Conservation (phyloP, 1,140 invertebrate species). For the Aphis craccivora region DNA sequence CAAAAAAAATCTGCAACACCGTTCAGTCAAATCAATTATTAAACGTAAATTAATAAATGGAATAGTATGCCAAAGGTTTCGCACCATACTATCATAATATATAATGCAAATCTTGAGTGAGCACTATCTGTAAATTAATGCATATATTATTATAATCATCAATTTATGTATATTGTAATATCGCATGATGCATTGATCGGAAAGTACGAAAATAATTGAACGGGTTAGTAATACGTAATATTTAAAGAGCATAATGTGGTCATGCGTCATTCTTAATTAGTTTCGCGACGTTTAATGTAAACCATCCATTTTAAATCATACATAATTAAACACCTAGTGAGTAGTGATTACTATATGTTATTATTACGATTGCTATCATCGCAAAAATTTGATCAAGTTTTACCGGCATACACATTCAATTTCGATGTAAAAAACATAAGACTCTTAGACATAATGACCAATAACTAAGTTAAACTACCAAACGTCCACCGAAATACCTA, state of each 20-base stretch:
- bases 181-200: neutral
- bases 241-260: neutral
- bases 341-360: neutral
- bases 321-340: neutral
- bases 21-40: neutral
- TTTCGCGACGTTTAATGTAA: neutral
- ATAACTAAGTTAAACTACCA: neutral
- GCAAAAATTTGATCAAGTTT: neutral
- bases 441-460: neutral
- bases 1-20: neutral
- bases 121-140: neutral
- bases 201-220: neutral
- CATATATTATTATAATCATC: neutral
- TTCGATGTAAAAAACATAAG: neutral
- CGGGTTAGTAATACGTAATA: neutral
- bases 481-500: neutral
- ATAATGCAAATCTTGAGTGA: neutral
- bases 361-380: neutral
- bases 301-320: neutral
- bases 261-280: neutral
- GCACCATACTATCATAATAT: neutral
- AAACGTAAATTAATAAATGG: neutral
- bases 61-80: neutral
- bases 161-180: neutral
- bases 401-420: neutral